Conservation (phyloP, 2,797 vertebrate species). For the Urosaurus nigricauda region DNA sequence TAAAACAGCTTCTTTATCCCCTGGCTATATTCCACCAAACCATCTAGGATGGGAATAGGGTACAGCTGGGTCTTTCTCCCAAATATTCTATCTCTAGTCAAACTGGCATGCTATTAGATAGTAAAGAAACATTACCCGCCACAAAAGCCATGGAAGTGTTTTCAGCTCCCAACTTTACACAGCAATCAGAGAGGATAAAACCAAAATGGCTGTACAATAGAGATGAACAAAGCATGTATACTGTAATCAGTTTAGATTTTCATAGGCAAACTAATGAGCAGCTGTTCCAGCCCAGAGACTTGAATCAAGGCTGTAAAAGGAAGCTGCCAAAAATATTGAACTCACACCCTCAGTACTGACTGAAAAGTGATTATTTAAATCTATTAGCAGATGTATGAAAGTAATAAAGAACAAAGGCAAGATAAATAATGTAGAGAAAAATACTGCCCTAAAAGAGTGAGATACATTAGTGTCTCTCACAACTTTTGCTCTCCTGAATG, state of each 20-base stretch:
- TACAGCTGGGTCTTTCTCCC: not conserved
- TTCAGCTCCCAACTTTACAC: conserved; percentile 4
- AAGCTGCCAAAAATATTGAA: conserved; percentile 32
- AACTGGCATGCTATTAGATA: not conserved
- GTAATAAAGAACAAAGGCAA: conserved; percentile 5
- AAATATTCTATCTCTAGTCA: not conserved
- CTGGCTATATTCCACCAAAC: not conserved
- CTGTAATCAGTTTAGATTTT: conserved; percentile 11
- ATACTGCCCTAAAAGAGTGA: not conserved
- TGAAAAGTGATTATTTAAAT: conserved; percentile 31
- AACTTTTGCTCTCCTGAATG: not conserved
- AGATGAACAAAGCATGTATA: conserved; percentile 28
- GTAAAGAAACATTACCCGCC: not conserved
- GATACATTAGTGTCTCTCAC: not conserved
- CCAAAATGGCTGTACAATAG: conserved; percentile 5
- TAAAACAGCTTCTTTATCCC: not conserved
- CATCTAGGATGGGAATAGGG: not conserved
- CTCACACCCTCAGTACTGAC: not conserved
- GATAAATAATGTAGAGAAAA: conserved; percentile 9
- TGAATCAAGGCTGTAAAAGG: conserved; percentile 22
- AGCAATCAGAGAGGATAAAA: conserved; percentile 25
- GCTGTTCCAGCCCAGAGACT: conserved; percentile 22
- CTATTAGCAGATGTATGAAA: conserved; percentile 16
- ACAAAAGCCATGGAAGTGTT: conserved; percentile 19
- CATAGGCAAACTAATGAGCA: conserved; percentile 31